Percentiles rank a stretch among this genome's conserved stretches.
These are phyloP conservation scores for Chiloscyllium plagiosum DNA, from an alignment of 2,113 vertebrate genomes.

Conservation along the genomic window DNA sequence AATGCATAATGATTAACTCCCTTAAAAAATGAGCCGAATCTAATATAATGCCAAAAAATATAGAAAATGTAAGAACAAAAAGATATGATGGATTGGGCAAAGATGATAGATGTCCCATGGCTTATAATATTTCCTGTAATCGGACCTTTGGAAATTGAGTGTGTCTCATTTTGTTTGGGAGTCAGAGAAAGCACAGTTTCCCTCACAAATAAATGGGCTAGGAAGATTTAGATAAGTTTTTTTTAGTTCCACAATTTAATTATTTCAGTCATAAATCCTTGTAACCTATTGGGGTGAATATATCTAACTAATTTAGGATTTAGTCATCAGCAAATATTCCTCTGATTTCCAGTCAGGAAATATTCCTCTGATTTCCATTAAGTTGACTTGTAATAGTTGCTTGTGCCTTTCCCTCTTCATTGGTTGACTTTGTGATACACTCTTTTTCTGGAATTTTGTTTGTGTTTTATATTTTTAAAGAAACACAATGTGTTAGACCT, in stretches of 20 bases:
- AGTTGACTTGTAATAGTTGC: background rate
- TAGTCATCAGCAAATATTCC: background rate
- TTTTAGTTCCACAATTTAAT: background rate
- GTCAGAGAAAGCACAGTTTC: background rate
- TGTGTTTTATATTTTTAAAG: no score
- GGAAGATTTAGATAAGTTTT: background rate
- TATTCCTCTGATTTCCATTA: background rate
- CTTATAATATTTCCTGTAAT: background rate
- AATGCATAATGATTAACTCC: background rate
- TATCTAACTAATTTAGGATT: constrained; percentile 7
- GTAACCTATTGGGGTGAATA: background rate
- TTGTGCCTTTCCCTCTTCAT: background rate
- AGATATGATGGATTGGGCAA: background rate
- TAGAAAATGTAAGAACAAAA: background rate
- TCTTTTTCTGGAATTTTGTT: background rate
- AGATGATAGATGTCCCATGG: background rate
- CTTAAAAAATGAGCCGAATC: background rate
- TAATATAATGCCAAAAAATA: no score
- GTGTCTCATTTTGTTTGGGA: background rate
- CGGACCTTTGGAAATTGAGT: no score
- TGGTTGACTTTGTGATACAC: background rate
- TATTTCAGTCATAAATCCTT: background rate
- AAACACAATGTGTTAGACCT: no score
- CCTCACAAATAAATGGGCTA: background rate
- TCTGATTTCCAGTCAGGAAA: background rate